Percentiles rank a stretch among this genome's conserved stretches.
These are phyloP conservation scores for Rachycentron canadum DNA, from an alignment of 2,797 vertebrate genomes.

Conservation along the genomic window DNA sequence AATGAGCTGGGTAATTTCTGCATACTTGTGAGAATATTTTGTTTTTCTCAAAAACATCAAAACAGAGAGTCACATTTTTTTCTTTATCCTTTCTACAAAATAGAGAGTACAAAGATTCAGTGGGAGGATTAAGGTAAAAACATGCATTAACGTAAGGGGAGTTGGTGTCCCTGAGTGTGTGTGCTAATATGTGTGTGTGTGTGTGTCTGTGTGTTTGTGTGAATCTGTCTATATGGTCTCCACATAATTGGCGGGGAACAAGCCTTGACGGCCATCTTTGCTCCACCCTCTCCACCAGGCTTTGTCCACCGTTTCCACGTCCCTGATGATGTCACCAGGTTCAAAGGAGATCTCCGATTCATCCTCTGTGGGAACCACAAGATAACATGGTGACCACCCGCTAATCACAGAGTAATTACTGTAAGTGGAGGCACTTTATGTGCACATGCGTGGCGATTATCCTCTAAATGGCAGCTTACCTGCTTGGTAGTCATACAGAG, in stretches of 20 bases:
- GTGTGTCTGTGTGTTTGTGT: conserved; percentile 22
- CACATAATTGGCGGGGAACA: conserved; percentile 88
- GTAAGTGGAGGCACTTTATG: conserved; percentile 70
- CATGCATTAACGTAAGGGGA: conserved; percentile 65
- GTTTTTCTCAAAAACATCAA: conserved; percentile 58
- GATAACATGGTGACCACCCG: conserved; percentile 71
- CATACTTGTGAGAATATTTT: conserved; percentile 65
- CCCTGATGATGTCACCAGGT: conserved; percentile 86
- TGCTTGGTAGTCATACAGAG: conserved; percentile 88
- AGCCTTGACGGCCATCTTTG: conserved; percentile 86
- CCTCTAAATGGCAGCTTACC: conserved; percentile 77
- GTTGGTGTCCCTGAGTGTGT: conserved; percentile 78
- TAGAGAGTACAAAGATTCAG: conserved; percentile 67
- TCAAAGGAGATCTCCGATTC: conserved; percentile 87
- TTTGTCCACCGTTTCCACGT: conserved; percentile 87
- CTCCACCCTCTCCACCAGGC: conserved; percentile 88
- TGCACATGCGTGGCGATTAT: conserved; percentile 64
- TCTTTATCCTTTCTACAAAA: conserved; percentile 62
- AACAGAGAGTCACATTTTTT: conserved; percentile 56
- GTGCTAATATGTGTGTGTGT: conserved; percentile 21
- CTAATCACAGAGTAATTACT: conserved; percentile 74
- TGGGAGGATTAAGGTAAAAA: conserved; percentile 73
- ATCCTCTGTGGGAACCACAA: conserved; percentile 81
- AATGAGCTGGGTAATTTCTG: conserved; percentile 74
- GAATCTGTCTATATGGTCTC: conserved; percentile 81